phyloP scores from a whole-genome alignment of 2,888 invertebrate species.

The Calameuta idolon region DNA sequence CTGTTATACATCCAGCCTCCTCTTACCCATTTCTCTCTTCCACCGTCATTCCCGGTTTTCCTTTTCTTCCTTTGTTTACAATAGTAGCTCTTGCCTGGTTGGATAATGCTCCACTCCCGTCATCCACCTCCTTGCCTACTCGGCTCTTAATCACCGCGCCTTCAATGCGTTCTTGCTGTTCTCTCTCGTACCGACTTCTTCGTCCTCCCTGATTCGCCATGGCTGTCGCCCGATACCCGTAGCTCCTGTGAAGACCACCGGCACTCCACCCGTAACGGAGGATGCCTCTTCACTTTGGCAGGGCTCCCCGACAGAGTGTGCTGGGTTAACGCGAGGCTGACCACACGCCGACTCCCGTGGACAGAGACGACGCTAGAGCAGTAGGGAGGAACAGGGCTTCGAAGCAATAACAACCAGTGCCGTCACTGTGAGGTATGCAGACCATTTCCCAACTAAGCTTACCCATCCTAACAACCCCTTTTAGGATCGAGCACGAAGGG shows the following conservation, averaged over 20 bases:
- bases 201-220: neutral
- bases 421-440: neutral
- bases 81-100: conserved; percentile 28
- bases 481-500: neutral
- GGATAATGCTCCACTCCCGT: conserved; percentile 24
- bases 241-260: too few relatives aligned
- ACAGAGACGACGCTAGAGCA: neutral
- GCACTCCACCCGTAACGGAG: too few relatives aligned
- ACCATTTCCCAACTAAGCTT: neutral
- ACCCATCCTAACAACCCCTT: neutral
- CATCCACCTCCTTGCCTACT: conserved; percentile 15
- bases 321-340: neutral
- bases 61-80: neutral
- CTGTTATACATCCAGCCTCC: conserved; percentile 17
- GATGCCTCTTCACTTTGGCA: neutral
- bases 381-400: neutral
- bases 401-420: neutral
- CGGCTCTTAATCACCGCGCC: conserved; percentile 34
- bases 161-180: conserved; percentile 30
- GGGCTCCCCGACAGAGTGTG: neutral
- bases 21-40: neutral
- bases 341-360: neutral
- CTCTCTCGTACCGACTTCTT: conserved; percentile 15
- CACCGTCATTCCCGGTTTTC: neutral
- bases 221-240: too few relatives aligned